Percentiles rank a stretch among this genome's conserved stretches.
These are phyloP conservation scores for Dolichopus griseipennis DNA, from an alignment of 2,888 invertebrate genomes.

Conservation along the genomic window DNA sequence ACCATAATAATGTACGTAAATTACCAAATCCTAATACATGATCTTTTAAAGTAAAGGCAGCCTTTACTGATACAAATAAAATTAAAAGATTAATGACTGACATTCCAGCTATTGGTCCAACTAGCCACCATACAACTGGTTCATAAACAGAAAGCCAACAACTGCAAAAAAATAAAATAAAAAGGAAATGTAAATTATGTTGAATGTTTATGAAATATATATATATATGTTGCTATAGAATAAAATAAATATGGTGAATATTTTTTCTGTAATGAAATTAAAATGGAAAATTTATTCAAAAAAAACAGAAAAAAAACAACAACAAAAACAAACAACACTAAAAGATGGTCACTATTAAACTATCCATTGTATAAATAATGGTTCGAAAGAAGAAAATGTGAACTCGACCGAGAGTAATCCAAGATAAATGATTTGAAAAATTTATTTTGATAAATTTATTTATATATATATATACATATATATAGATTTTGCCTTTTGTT, in stretches of 20 bases:
- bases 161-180: constrained; percentile 46
- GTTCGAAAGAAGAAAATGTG: background rate
- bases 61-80: constrained; percentile 75
- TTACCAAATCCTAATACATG: constrained; percentile 82
- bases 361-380: no score
- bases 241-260: constrained; percentile 9
- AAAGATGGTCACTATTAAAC: no score
- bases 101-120: constrained; percentile 77
- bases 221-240: no score
- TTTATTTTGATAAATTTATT: no score
- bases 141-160: constrained; percentile 94
- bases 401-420: background rate
- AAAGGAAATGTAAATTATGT: background rate
- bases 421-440: no score
- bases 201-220: constrained; percentile 4
- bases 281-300: no score
- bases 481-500: no score
- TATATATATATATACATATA: no score
- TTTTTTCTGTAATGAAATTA: no score
- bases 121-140: constrained; percentile 90
- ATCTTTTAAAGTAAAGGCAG: constrained; percentile 83
- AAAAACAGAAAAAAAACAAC: no score
- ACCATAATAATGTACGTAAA: constrained; percentile 73
- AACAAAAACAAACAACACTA: no score
- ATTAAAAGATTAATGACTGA: constrained; percentile 70